Evolutionary conservation across 2,797 vertebrate species (phyloP).

Genomic region (Chaenodraco wilsoni): DNA sequence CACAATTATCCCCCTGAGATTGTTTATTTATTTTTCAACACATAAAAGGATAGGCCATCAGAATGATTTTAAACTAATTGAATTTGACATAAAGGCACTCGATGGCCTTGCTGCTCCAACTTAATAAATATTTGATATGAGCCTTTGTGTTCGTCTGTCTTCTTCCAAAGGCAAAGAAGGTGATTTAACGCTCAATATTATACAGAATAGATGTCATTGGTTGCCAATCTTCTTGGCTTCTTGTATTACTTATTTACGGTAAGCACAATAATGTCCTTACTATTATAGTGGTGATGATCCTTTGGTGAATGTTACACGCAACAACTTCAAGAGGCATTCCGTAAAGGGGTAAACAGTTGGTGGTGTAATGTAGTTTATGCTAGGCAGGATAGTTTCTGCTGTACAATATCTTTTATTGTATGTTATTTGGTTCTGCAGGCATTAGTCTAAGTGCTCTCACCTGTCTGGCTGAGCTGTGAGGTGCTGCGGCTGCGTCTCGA

Average conservation of each 20-base stretch:
- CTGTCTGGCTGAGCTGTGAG: conserved; percentile 96
- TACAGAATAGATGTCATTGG: neutral
- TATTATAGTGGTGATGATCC: neutral
- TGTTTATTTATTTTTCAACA: neutral
- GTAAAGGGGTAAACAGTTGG: neutral
- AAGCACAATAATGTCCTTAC: conserved; percentile 16
- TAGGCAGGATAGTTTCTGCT: no score
- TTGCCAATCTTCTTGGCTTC: conserved; percentile 9
- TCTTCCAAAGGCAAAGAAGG: conserved; percentile 15
- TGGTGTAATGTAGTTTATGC: neutral
- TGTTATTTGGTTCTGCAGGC: neutral
- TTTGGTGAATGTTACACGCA: conserved; percentile 2
- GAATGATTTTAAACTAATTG: neutral
- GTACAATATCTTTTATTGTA: neutral
- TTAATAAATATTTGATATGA: conserved; percentile 1
- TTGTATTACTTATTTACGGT: conserved; percentile 22
- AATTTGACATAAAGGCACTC: no score
- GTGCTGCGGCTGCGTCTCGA: conserved; percentile 96
- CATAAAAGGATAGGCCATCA: neutral
- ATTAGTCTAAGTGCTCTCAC: conserved; percentile 69
- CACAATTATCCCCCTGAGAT: neutral
- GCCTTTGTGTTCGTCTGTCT: conserved; percentile 2
- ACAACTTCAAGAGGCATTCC: neutral
- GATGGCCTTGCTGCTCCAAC: conserved; percentile 9
- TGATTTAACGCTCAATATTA: conserved; percentile 16